These are phyloP conservation scores for Erynnis tages DNA, from an alignment of 2,888 invertebrate species.

Conservation along the genomic window DNA sequence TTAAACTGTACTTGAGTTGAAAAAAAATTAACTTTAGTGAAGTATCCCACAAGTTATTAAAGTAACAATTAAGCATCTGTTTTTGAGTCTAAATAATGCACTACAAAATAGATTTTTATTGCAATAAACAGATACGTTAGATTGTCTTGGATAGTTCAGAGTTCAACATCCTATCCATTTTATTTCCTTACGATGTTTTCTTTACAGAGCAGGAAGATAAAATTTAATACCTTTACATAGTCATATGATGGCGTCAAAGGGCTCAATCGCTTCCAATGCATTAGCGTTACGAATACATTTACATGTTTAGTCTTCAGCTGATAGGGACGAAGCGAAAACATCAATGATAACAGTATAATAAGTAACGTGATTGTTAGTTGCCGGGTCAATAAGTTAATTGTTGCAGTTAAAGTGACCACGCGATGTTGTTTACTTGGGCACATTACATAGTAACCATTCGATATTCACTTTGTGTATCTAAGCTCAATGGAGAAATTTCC, in stretches of 20 bases:
- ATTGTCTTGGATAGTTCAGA: too few species aligned
- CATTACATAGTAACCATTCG: constrained; percentile 31
- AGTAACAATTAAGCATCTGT: too few species aligned
- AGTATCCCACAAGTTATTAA: too few species aligned
- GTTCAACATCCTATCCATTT: background rate
- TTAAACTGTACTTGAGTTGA: too few species aligned
- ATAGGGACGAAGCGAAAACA: constrained; percentile 50
- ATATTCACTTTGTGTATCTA: constrained; percentile 23
- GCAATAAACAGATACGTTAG: too few species aligned
- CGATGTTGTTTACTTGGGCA: constrained; percentile 20
- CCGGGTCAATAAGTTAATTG: constrained; percentile 67
- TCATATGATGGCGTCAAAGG: constrained; percentile 29
- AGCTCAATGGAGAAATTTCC: constrained; percentile 19
- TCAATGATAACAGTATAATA: constrained; percentile 45
- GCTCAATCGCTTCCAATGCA: constrained; percentile 10
- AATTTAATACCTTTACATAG: constrained; percentile 28
- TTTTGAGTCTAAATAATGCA: too few species aligned
- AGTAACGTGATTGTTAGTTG: constrained; percentile 49
- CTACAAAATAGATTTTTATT: too few species aligned
- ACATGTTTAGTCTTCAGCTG: constrained; percentile 26
- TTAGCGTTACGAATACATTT: constrained; percentile 29
- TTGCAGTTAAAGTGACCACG: constrained; percentile 37
- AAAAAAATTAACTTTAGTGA: too few species aligned
- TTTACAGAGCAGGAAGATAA: background rate
- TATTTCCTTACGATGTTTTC: background rate